A percentile compares a stretch with the other conserved stretches of the same genome.
phyloP scores from a whole-genome alignment of 2,797 vertebrate species.

The Tapirus indicus region DNA sequence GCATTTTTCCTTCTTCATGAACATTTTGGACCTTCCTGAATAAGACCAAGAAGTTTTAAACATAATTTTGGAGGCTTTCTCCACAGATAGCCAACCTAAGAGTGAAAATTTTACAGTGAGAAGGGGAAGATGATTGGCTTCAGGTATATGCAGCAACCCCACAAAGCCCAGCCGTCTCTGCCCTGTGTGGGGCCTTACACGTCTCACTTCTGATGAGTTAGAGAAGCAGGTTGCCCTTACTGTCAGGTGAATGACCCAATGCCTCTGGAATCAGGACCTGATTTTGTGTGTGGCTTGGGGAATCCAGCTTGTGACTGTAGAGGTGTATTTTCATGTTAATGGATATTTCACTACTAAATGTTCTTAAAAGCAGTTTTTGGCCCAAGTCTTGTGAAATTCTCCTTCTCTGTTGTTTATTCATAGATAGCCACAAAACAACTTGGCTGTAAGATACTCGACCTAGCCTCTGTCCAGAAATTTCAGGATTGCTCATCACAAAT shows the following conservation, averaged over 20 bases:
- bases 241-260: fast-evolving
- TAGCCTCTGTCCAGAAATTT: neutral
- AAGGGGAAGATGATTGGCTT: neutral
- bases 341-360: neutral
- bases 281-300: neutral
- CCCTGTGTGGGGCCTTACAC: neutral
- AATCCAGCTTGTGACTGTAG: neutral
- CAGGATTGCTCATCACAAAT: neutral
- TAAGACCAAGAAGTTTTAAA: neutral
- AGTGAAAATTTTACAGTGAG: neutral
- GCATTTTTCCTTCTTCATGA: neutral
- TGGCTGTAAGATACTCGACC: neutral
- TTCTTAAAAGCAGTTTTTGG: neutral
- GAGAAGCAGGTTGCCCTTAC: neutral
- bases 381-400: neutral
- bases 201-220: neutral
- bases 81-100: neutral
- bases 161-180: neutral
- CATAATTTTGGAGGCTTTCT: neutral
- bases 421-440: neutral
- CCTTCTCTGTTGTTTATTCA: neutral
- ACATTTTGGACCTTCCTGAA: neutral
- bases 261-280: neutral
- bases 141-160: fast-evolving
- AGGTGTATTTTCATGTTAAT: neutral